Percentiles rank a stretch among this genome's conserved stretches.
These are phyloP conservation scores for Drosophila willistoni DNA, from an alignment of 1,140 invertebrate genomes.

Conservation along the genomic window DNA sequence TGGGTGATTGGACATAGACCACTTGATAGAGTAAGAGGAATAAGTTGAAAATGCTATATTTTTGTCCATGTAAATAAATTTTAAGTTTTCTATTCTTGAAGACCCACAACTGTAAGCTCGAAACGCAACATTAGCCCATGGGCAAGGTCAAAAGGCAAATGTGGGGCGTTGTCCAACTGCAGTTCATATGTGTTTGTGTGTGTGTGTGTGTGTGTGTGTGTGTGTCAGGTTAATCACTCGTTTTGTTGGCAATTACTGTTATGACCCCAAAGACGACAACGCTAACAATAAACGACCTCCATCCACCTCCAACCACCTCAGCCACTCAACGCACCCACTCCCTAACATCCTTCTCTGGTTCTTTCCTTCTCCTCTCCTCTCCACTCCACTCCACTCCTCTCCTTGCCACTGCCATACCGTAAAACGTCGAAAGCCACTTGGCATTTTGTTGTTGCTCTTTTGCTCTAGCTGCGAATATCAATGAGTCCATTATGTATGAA, in stretches of 20 bases:
- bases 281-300: slow-evolving; percentile 53
- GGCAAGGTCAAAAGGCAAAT: slow-evolving; percentile 56
- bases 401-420: background rate
- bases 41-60: too few species aligned
- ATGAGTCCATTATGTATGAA: slow-evolving; percentile 79
- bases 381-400: background rate
- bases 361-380: background rate
- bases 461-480: slow-evolving; percentile 64
- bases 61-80: too few species aligned
- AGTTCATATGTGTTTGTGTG: slow-evolving; percentile 18
- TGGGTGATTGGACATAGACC: too few species aligned
- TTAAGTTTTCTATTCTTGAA: background rate
- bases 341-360: background rate
- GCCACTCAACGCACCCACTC: background rate
- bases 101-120: background rate
- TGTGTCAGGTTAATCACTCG: slow-evolving; percentile 75
- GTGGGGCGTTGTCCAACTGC: slow-evolving; percentile 35
- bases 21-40: too few species aligned
- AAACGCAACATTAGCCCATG: slow-evolving; percentile 10
- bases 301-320: background rate
- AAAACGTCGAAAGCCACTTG: slow-evolving; percentile 60
- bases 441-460: slow-evolving; percentile 61
- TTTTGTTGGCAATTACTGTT: slow-evolving; percentile 77
- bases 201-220: slow-evolving; percentile 27
- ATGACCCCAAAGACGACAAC: slow-evolving; percentile 59